Evolutionary conservation across 92 coral and sea anemone species (phyloP), one percentile per base, ranked within the genome.

Genomic region (Umimayanthus kanabou): DNA sequence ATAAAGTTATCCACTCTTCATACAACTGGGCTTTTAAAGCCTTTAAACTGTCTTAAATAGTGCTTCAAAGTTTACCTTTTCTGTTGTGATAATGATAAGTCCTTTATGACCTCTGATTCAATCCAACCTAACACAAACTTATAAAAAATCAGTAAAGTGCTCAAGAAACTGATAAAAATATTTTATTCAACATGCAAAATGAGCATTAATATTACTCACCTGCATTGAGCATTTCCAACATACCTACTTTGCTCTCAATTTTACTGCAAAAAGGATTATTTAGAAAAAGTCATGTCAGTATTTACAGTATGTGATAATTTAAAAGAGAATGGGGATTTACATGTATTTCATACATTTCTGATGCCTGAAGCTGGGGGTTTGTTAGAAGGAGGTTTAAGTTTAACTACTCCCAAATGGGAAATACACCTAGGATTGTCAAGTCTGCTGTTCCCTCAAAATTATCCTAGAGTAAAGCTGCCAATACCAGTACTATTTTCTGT

Each of bases 211-310:
- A 7, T 6, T 15, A 58, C 88, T 88, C 80, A 85, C 95, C 90
- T 76, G 85, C 86, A 26, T 8, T 80, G 1, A 93, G 86, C 14
- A 88, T 77, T 69, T 57, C 84, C 58, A 93, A 47, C 74, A 40
- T 39, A 76, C 90, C 93, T 49, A 64, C 57, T 45, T 80, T 88
- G 30, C 88, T 80, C 75, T 93, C 93, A 40, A 93, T 85, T 58
- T 93, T 89, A 74, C 94, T 92, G 73, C 28, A 49, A 85, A 42
- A 80, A 58, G 39, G 33, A 25, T 28, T 0, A 33, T 33, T 33
- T 33, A 8, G 18, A 28, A 53, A 53, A 53, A 53, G 58, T 53
- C 58, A 53, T 11, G 18, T 53, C 14, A 53, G 37, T 33, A 33
- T 33, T 33, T 53, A 53, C 58, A 53, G 3, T 4, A 45, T 45